These are phyloP conservation scores for Phylloscopus whistleri DNA, from an alignment of 2,113 vertebrate species.

Conservation along the genomic window DNA sequence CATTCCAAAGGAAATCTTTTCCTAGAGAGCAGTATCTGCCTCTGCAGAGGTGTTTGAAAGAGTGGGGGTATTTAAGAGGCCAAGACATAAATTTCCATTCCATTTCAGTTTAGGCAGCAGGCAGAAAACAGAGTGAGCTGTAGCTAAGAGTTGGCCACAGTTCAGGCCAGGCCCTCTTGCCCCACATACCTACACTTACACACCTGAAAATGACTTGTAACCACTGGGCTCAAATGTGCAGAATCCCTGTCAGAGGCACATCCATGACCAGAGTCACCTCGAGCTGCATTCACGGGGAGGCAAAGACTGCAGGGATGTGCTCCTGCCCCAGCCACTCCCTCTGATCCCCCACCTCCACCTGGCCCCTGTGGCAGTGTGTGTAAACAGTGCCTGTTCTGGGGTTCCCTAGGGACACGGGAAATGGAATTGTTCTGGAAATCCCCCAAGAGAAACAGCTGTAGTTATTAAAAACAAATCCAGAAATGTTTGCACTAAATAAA, in stretches of 20 bases:
- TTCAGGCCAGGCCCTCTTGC: neutral
- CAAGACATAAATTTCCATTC: neutral
- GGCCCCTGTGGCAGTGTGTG: neutral
- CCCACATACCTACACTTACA: rapidly evolving
- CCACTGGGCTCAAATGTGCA: neutral
- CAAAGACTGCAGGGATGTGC: neutral
- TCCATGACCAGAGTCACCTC: neutral
- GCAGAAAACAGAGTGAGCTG: neutral
- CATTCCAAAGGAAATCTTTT: neutral
- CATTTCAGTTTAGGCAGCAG: neutral
- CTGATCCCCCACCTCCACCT: neutral
- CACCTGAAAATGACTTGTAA: neutral
- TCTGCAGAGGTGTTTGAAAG: neutral
- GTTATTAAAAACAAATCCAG: neutral
- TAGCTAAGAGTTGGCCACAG: neutral
- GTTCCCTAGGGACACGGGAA: neutral
- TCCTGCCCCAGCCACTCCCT: neutral
- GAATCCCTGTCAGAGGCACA: neutral
- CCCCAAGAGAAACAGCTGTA: neutral
- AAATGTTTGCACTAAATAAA: neutral
- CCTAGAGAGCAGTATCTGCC: neutral
- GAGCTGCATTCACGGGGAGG: neutral
- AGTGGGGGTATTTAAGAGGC: neutral
- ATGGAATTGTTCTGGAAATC: rapidly evolving
- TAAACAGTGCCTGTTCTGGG: rapidly evolving